Percentiles rank a stretch among this genome's conserved stretches.
phyloP scores from a whole-genome alignment of 2,888 invertebrate species.

The Xestia sexstrigata region DNA sequence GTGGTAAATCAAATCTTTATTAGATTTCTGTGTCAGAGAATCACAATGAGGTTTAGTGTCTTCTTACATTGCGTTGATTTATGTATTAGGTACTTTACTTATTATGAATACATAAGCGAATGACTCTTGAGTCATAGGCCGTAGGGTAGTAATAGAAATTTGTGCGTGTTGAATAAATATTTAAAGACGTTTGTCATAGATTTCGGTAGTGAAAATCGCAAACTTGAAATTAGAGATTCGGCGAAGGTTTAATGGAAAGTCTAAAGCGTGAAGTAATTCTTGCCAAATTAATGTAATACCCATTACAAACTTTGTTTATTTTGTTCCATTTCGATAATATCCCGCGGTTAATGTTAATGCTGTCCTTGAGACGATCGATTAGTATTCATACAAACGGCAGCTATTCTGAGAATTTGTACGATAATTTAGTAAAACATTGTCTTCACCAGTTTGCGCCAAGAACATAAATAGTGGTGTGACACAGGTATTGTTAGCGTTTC shows the following conservation, averaged over 20 bases:
- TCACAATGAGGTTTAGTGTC: slow-evolving; percentile 30
- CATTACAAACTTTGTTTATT: slow-evolving; percentile 15
- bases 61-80: slow-evolving; percentile 13
- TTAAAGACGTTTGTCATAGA: not conserved
- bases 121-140: not conserved
- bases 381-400: slow-evolving; percentile 36
- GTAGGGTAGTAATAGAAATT: not conserved
- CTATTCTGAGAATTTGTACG: slow-evolving; percentile 51
- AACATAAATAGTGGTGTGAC: slow-evolving; percentile 58
- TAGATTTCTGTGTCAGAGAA: slow-evolving; percentile 21
- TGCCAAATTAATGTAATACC: not conserved
- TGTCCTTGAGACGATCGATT: slow-evolving; percentile 54
- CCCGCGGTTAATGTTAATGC: slow-evolving; percentile 11
- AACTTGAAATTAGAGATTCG: not conserved
- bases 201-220: not conserved
- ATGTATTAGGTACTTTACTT: slow-evolving; percentile 16
- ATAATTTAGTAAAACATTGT: slow-evolving; percentile 53
- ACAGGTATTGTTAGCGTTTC: slow-evolving; percentile 48
- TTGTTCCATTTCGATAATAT: slow-evolving; percentile 20
- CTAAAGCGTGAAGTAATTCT: not conserved
- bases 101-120: slow-evolving; percentile 6
- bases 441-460: slow-evolving; percentile 50
- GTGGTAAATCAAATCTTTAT: slow-evolving; percentile 31
- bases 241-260: not conserved
- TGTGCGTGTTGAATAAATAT: not conserved